Base-by-base conservation (phyloP, 1,140 invertebrate genomes). In the Nephila pilipes region DNA sequence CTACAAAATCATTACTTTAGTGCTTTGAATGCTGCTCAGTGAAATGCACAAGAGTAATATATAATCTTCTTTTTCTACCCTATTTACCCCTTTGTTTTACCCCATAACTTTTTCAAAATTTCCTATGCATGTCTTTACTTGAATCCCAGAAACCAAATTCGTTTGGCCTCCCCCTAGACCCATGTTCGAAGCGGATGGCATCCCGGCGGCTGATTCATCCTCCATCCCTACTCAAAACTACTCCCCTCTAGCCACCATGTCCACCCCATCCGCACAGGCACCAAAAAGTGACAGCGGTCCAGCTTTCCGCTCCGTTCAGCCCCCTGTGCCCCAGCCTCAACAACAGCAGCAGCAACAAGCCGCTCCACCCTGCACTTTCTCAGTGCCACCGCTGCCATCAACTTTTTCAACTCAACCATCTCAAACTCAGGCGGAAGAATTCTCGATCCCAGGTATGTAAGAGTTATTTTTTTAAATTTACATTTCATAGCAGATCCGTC, bases 91-190 rank as follows among this genome's bases (percentile, higher is more conserved):
- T 22, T 83, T 18, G 25, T 63, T 65, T 10, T 65, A 29, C 25
- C 25, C 2, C 5, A 65, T 46, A 46, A 46, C 46, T 46, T 46
- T 5, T 2, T 32, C 20, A 60, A 36, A 32, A 38, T 25, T 6
- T n/a, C 2, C 85, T 36, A 10, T 38, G 22, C 54, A 38, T 46
- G 22, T 20, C 1, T 55, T 57, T 25, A 65, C 63, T 32, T 29
- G 14, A 75, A 75, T 1, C 29, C 38, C 58, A 92, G 94, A 94
- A 60, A 91, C 95, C 16, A 95, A 95, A 90, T 96, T 97, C 95
- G 96, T 96, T 94, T 97, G 97, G 97, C 97, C 97, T 94, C 96
- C 96, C 94, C 89, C 88, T 10, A 94, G 94, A 94, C 54, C 92
- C 36, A 57, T 81, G n/a, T 87, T 93, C 18, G 91, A 93, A 60